Conservation (phyloP, 2,113 vertebrate genomes). For the Actenoides hombroni region DNA sequence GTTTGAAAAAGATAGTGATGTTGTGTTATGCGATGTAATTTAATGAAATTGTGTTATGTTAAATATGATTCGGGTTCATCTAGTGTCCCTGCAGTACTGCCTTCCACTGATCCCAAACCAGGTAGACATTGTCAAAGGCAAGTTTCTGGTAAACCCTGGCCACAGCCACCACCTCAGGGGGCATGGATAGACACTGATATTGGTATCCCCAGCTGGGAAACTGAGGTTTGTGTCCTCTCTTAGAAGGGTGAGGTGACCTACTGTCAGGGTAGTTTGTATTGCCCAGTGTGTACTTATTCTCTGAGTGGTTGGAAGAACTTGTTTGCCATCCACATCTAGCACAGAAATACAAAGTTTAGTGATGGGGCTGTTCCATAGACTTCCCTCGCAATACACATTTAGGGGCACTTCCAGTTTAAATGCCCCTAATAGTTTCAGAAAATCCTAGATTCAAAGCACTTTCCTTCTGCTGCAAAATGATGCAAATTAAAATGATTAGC, state of each 20-base stretch:
- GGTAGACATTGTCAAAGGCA: background rate
- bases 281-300: background rate
- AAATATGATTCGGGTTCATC: background rate
- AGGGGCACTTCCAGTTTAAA: background rate
- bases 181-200: background rate
- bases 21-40: no score
- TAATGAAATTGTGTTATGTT: background rate
- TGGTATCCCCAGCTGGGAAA: background rate
- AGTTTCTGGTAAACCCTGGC: background rate
- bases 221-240: background rate
- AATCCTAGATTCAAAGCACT: background rate
- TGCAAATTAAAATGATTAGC: constrained; percentile 42
- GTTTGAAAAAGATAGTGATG: background rate
- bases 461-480: constrained; percentile 5
- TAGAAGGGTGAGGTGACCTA: background rate
- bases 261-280: background rate
- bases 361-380: background rate
- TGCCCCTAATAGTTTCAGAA: background rate
- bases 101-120: background rate
- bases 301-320: background rate
- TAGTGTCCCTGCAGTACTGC: background rate
- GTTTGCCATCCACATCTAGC: background rate
- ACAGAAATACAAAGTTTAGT: background rate
- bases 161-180: background rate
- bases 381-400: background rate